Percentiles rank a stretch among this genome's conserved stretches.
These are phyloP conservation scores for Pasiphila rectangulata DNA, from an alignment of 2,888 invertebrate species.

Conservation along the genomic window DNA sequence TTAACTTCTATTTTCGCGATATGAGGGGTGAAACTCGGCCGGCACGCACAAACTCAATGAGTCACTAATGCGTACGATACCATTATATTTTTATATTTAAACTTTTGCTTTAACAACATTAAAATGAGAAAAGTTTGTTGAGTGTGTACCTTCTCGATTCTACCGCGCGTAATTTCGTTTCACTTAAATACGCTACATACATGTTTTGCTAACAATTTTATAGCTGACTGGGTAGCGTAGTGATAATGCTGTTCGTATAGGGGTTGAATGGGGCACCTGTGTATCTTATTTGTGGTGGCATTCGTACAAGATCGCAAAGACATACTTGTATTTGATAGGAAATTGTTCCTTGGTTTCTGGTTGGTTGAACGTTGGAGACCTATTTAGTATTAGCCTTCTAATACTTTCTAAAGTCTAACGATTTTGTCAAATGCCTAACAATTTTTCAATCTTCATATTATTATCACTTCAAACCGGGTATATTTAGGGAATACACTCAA, in stretches of 20 bases:
- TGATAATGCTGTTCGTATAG: conserved; percentile 3
- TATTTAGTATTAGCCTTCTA: no score
- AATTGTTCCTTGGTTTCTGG: no score
- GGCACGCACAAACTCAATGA: conserved; percentile 68
- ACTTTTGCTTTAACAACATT: conserved; percentile 76
- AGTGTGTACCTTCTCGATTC: conserved; percentile 45
- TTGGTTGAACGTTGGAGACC: no score
- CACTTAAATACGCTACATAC: conserved; percentile 14
- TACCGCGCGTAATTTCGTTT: conserved; percentile 16
- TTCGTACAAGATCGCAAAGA: no score
- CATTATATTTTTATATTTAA: conserved; percentile 80
- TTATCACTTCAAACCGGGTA: no score
- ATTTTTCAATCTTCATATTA: no score
- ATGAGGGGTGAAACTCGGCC: conserved; percentile 67
- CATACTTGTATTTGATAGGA: no score
- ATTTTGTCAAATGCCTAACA: no score
- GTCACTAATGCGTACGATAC: conserved; percentile 78
- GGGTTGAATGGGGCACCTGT: conserved; percentile 2
- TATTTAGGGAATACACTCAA: no score
- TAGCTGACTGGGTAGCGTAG: conserved; percentile 2
- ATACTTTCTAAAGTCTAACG: no score
- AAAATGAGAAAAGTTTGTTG: conserved; percentile 76
- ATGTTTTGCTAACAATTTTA: conserved; percentile 14
- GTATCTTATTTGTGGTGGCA: not conserved
- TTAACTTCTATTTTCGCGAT: conserved; percentile 76